Conservation (phyloP, 2,113 vertebrate genomes). For the Heterotilapia buettikoferi region DNA sequence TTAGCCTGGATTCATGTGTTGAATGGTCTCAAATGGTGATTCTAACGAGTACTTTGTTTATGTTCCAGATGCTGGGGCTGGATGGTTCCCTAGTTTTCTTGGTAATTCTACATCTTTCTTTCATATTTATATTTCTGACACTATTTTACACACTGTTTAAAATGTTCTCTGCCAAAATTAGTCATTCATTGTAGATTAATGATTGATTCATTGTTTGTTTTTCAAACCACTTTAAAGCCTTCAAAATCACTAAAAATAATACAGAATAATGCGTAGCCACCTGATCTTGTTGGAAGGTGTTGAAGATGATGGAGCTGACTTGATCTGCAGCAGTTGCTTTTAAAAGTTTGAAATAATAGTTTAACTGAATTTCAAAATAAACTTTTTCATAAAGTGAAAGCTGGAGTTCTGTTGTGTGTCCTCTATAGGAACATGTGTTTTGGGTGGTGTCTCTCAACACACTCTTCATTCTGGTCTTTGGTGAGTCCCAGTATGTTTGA, state of each 20-base stretch:
- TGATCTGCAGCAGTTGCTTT: neutral
- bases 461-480: slow-evolving; percentile 94
- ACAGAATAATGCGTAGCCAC: neutral
- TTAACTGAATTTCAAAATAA: neutral
- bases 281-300: neutral
- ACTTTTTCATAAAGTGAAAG: neutral
- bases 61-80: slow-evolving; percentile 89
- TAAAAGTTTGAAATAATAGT: neutral
- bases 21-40: neutral
- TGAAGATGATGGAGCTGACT: neutral
- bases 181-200: neutral
- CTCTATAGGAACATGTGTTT: slow-evolving; percentile 90
- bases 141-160: neutral
- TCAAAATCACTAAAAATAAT: neutral
- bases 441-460: slow-evolving; percentile 98
- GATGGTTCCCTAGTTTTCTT: slow-evolving; percentile 94
- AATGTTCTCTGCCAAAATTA: neutral
- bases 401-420: neutral
- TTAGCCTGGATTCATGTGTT: neutral
- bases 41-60: neutral
- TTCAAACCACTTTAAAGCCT: neutral
- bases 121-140: neutral
- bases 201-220: neutral
- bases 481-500: slow-evolving; percentile 67
- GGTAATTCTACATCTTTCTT: slow-evolving; percentile 61